phyloP scores from a whole-genome alignment of 1,140 invertebrate species.

The Calephelis nemesis region DNA sequence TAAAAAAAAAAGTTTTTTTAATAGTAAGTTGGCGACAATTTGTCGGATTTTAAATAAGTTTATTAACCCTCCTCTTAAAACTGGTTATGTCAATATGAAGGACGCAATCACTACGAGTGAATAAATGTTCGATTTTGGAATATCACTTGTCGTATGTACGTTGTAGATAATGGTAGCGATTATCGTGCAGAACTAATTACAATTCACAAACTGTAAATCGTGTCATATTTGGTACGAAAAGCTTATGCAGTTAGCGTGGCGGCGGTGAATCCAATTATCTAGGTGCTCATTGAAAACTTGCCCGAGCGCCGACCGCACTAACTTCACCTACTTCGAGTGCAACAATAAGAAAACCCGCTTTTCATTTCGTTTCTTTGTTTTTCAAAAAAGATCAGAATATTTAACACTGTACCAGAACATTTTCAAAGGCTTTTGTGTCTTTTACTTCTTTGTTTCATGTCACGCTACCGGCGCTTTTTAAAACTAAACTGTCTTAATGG shows the following conservation, averaged over 20 bases:
- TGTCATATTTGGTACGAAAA: conserved; percentile 22
- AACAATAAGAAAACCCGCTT: conserved; percentile 26
- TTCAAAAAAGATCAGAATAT: conserved; percentile 27
- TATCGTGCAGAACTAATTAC: background rate
- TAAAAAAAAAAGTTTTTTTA: too few relatives aligned
- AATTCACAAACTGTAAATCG: conserved; percentile 15
- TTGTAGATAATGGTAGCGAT: background rate
- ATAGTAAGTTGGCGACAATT: too few relatives aligned
- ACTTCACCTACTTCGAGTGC: conserved; percentile 17
- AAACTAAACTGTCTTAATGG: background rate
- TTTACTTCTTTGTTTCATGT: conserved; percentile 19
- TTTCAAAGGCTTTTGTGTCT: conserved; percentile 26
- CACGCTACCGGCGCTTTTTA: conserved; percentile 7
- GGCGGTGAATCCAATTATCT: conserved; percentile 24
- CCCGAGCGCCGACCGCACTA: conserved; percentile 19
- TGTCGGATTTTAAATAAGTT: too few relatives aligned
- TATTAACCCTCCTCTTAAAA: too few relatives aligned
- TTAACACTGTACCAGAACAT: conserved; percentile 20
- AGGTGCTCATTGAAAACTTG: conserved; percentile 21
- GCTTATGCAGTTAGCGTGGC: conserved; percentile 21
- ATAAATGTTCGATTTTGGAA: background rate
- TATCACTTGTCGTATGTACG: background rate
- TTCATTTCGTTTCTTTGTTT: conserved; percentile 20
- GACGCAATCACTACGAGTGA: too few relatives aligned
- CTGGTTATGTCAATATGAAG: too few relatives aligned